Base-by-base conservation (phyloP, 1,140 invertebrate genomes). In the Lasioglossum albipes region DNA sequence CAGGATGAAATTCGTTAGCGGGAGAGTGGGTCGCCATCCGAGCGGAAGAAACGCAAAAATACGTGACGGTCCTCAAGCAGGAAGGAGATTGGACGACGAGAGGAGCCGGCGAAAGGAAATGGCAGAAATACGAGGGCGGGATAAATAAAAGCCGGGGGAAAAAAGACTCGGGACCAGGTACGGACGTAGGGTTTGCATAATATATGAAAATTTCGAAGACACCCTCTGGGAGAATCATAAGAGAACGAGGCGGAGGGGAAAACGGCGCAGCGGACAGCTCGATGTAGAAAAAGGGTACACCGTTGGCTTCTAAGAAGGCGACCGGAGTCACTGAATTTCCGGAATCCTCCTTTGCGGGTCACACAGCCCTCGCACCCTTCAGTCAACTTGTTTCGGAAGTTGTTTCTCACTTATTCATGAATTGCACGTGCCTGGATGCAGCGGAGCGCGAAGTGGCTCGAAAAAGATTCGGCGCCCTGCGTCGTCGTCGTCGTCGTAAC, bases 171-270 rank as follows among this genome's bases (percentile, higher is more conserved):
- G 71, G 18, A 57, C 67, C 52, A 42, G 66, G 68, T 65, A 62
- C 67, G 70, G 45, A 57, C 69, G 75, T 16, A 45, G 74, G 64
- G 78, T 86, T 86, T 84, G 78, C 81, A 81, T 87, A 86, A 87
- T 87, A 84, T 86, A 87, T 86, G 85, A 87, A 87, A 86, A 84
- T 87, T 86, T 84, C 70, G 66, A 79, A 84, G 84, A 70, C 71
- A 42, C 64, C 42, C 85, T 65, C 76, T 76, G 54, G 22, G 61
- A 42, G 81, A 76, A 76, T 85, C 83, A 68, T 64, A 76, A 69
- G 36, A 64, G 31, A 52, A 65, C 9, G 31, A 42, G 20, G 31
- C 36, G 36, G 36, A 36, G 36, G 36, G 36, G 36, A 3, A 36
- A 36, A 12, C 22, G 59, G 16, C 9, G 42, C 49, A 67, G 12